Percentiles rank a stretch among this genome's conserved stretches.
Evolutionary conservation across 2,113 vertebrate genomes (phyloP).

Genomic region (Uria lomvia): DNA sequence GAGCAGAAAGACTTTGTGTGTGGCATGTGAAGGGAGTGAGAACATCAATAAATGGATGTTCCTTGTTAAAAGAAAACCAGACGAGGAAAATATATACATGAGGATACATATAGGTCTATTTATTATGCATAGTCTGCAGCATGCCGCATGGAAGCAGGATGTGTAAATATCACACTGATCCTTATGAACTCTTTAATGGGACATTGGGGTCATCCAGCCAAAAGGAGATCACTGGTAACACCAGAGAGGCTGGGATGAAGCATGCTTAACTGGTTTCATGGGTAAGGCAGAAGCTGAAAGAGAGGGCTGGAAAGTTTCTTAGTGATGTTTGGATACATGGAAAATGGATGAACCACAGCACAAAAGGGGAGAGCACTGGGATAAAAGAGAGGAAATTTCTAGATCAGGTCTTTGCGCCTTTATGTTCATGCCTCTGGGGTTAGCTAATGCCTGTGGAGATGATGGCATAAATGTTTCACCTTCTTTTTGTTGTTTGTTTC

Average conservation of each 20-base stretch:
- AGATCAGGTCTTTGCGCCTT: not conserved
- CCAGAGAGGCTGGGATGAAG: not conserved
- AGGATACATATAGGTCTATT: not conserved
- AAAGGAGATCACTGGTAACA: not conserved
- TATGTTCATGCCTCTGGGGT: not conserved
- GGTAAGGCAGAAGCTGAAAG: not conserved
- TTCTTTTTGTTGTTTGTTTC: not conserved
- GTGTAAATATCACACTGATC: not conserved
- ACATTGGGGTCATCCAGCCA: not conserved
- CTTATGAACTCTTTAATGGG: not conserved
- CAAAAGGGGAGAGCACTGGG: not conserved
- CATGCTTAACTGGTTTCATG: not conserved
- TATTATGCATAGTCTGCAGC: not conserved
- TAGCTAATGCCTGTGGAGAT: not conserved
- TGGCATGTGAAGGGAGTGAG: not conserved
- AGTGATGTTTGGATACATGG: not conserved
- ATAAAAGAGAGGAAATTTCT: not conserved
- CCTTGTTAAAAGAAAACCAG: not conserved
- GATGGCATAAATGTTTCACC: not conserved
- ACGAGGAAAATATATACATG: not conserved
- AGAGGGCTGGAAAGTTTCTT: not conserved
- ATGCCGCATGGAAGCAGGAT: not conserved
- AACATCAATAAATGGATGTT: not conserved
- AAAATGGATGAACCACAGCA: not conserved
- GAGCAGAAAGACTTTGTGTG: not conserved